Conservation (phyloP, 2,888 invertebrate species). For the Drosophila meridiana region DNA sequence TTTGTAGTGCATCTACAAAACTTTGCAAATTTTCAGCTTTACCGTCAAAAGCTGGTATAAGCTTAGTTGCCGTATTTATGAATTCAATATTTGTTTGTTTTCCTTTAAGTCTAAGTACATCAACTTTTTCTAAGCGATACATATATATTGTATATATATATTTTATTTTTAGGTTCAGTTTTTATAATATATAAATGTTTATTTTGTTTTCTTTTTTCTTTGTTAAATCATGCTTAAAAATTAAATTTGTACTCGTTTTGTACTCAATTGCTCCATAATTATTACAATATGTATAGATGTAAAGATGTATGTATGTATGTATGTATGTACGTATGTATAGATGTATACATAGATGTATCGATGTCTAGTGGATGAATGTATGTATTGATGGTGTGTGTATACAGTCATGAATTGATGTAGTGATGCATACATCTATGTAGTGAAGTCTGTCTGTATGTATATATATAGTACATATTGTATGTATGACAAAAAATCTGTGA, state of each 20-base stretch:
- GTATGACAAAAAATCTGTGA: too few relatives aligned
- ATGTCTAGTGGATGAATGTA: background rate
- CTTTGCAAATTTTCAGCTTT: too few relatives aligned
- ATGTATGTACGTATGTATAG: conserved; percentile 15
- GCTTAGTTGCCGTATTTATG: too few relatives aligned
- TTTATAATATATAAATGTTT: conserved; percentile 27
- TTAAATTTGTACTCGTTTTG: conserved; percentile 83
- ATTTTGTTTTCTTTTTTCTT: conserved; percentile 22
- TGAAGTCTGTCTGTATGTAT: conserved; percentile 1
- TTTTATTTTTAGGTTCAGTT: conserved; percentile 20
- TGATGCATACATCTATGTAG: background rate
- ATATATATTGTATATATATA: conserved; percentile 34
- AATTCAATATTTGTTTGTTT: background rate
- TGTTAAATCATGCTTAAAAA: conserved; percentile 65
- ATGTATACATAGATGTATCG: conserved; percentile 2
- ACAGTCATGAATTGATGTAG: too few relatives aligned
- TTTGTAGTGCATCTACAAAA: too few relatives aligned
- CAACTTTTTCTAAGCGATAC: conserved; percentile 24
- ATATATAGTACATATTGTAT: too few relatives aligned
- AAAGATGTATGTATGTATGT: conserved; percentile 28
- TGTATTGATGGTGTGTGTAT: background rate
- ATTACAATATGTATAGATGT: conserved; percentile 70
- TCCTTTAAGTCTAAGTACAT: conserved; percentile 46
- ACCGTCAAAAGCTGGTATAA: too few relatives aligned
- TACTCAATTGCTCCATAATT: conserved; percentile 82